These are phyloP conservation scores for Oophaga pumilio DNA, from an alignment of 2,113 vertebrate species.

Conservation along the genomic window DNA sequence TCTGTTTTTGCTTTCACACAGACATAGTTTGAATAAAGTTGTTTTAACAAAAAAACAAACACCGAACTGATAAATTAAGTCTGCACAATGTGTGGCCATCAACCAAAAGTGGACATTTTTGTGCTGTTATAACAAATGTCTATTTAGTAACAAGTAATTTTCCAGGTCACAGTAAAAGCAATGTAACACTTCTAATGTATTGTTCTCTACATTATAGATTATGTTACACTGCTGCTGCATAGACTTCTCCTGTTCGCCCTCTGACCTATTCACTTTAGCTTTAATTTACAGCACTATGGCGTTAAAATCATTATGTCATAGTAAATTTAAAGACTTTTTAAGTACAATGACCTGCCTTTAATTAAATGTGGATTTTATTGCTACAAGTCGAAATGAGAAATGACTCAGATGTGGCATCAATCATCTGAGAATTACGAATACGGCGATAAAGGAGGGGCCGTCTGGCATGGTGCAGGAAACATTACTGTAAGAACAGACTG, in stretches of 20 bases:
- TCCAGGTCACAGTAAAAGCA: conserved; percentile 13
- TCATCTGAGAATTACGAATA: conserved; percentile 35
- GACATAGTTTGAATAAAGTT: too few relatives aligned
- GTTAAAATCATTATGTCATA: conserved; percentile 54
- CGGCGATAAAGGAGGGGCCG: background rate
- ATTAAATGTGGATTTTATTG: conserved; percentile 56
- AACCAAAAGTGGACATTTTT: background rate
- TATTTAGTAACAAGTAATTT: background rate
- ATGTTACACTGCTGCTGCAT: conserved; percentile 18
- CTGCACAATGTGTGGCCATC: background rate
- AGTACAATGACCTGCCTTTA: conserved; percentile 55
- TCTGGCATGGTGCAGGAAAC: conserved; percentile 16
- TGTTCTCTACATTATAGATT: conserved; percentile 28
- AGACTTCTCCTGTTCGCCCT: background rate
- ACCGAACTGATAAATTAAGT: background rate
- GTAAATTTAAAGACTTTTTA: conserved; percentile 58
- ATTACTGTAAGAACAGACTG: background rate
- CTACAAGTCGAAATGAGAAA: conserved; percentile 45
- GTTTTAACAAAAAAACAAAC: too few relatives aligned
- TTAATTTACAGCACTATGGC: conserved; percentile 42
- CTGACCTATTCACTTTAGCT: conserved; percentile 38
- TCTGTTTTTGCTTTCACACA: too few relatives aligned
- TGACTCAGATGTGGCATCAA: conserved; percentile 53
- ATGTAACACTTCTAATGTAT: conserved; percentile 29
- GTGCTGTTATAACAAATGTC: background rate